phyloP scores from a whole-genome alignment of 1,140 invertebrate genomes.

The Tetraneura akinire region DNA sequence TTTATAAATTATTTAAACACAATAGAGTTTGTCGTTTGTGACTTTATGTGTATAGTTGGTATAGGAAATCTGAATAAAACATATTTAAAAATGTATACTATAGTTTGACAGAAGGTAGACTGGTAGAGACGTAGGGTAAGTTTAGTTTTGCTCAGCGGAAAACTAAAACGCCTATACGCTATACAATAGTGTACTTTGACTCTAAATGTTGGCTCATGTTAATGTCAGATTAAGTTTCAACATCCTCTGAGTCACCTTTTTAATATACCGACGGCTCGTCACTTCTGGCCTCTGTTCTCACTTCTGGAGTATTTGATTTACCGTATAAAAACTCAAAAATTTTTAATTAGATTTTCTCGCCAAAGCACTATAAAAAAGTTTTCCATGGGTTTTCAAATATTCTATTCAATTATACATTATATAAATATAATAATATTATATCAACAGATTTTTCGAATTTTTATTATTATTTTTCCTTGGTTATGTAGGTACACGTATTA shows the following conservation, averaged over 20 bases:
- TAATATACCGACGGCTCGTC: neutral
- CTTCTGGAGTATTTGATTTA: neutral
- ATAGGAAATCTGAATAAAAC: neutral
- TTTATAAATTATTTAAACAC: neutral
- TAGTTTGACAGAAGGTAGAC: neutral
- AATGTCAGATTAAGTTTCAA: conserved; percentile 41
- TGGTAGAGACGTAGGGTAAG: neutral
- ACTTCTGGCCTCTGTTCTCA: neutral
- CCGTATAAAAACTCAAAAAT: neutral
- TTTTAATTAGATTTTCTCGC: neutral
- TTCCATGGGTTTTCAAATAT: too few species aligned
- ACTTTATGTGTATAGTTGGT: neutral
- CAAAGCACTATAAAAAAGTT: too few species aligned
- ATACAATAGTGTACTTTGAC: neutral
- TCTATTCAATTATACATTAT: too few species aligned
- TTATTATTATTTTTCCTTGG: too few species aligned
- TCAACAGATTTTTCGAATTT: too few species aligned
- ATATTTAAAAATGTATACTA: neutral
- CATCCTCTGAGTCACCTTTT: neutral
- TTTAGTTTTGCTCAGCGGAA: neutral
- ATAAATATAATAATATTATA: too few species aligned
- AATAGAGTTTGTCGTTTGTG: too few species aligned
- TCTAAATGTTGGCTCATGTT: neutral
- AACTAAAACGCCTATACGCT: neutral
- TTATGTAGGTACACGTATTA: too few species aligned